A percentile compares a stretch with the other conserved stretches of the same genome.
These are phyloP conservation scores for Ganaspis sp. DNA, from an alignment of 1,140 invertebrate species.

Conservation along the genomic window DNA sequence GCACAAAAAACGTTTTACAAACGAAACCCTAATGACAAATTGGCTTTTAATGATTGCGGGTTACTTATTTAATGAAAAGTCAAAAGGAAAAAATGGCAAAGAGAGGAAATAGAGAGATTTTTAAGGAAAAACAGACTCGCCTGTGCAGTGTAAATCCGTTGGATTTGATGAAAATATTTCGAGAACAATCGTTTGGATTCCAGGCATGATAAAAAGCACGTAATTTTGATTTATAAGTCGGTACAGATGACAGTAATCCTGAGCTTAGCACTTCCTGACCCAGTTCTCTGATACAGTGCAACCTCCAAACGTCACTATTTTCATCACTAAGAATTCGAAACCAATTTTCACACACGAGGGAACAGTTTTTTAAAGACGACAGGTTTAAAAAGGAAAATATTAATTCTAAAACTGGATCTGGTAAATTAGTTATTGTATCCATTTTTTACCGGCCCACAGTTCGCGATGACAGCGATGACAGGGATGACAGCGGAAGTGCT, in stretches of 20 bases:
- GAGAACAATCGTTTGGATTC: constrained; percentile 97
- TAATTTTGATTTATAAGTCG: constrained; percentile 95
- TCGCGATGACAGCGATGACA: too few species aligned
- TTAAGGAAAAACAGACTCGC: too few species aligned
- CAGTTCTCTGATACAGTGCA: constrained; percentile 91
- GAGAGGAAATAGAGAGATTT: constrained; percentile 25
- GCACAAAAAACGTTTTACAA: too few species aligned
- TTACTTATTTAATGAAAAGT: neutral
- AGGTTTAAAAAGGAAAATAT: constrained; percentile 96
- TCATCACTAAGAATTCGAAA: constrained; percentile 93
- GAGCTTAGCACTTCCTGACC: constrained; percentile 94
- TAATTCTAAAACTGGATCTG: constrained; percentile 91
- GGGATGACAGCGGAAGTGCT: too few species aligned
- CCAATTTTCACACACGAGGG: constrained; percentile 96
- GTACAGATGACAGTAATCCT: constrained; percentile 91
- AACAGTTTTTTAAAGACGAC: constrained; percentile 90
- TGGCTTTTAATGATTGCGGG: too few species aligned
- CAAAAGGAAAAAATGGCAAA: neutral
- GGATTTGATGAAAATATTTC: constrained; percentile 97
- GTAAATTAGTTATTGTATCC: constrained; percentile 73
- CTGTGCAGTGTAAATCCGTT: constrained; percentile 98
- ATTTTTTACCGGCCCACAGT: constrained; percentile 63
- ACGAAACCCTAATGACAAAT: too few species aligned
- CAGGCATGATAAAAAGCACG: constrained; percentile 96
- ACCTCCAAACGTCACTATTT: constrained; percentile 96